Conservation (phyloP, 1,140 invertebrate species). For the Periplaneta americana region DNA sequence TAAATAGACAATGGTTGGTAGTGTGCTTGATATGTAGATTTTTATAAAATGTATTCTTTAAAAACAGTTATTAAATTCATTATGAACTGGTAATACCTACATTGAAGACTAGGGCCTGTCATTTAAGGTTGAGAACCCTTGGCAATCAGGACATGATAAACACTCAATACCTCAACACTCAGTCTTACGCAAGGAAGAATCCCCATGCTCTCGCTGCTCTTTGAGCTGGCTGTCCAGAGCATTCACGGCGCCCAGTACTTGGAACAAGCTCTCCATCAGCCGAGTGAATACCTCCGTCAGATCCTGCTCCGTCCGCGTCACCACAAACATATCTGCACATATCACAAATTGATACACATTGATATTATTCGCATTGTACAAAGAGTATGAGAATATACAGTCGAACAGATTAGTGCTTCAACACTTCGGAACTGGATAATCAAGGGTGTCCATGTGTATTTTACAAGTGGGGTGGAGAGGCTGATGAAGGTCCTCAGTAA, state of each 20-base stretch:
- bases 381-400: no score
- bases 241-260: conserved; percentile 53
- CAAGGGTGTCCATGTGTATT: no score
- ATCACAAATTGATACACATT: no score
- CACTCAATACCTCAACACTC: conserved; percentile 22
- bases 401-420: no score
- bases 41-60: no score
- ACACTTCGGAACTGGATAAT: no score
- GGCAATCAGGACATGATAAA: background rate
- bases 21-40: background rate
- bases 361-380: no score
- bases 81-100: background rate
- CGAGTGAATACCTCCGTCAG: conserved; percentile 55
- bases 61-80: background rate
- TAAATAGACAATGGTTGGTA: no score
- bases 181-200: conserved; percentile 26
- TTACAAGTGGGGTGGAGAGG: no score
- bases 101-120: background rate
- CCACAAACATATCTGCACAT: conserved; percentile 54
- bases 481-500: no score
- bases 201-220: conserved; percentile 18
- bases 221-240: conserved; percentile 33
- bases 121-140: background rate
- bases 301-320: conserved; percentile 54
- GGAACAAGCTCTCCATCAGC: conserved; percentile 60